Evolutionary conservation across 1,140 invertebrate genomes (phyloP), one percentile per base, ranked within the genome.

Genomic region (Hetaerina americana): DNA sequence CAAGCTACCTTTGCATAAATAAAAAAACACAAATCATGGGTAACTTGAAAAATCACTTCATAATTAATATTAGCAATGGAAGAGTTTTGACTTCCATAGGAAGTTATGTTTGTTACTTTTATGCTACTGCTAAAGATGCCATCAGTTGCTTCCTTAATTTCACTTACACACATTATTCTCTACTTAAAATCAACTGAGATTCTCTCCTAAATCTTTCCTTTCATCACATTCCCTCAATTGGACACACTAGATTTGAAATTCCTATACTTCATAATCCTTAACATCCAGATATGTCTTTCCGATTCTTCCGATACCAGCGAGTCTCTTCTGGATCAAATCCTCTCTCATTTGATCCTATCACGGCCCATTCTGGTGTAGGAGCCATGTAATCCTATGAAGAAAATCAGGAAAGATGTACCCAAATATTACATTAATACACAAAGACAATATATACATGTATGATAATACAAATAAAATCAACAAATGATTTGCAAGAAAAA

Each of bases 261-360:
- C n/a, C n/a, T n/a, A n/a, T n/a, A n/a, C n/a, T n/a, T n/a, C n/a
- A n/a, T n/a, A n/a, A n/a, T n/a, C 22, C 40, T 73, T 67, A 76
- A 57, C 76, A 77, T 18, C 76, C 76, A 70, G 70, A 74, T 18
- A 77, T 74, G 24, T 77, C 77, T 79, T 81, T 73, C 71, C 77
- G 28, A 27, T 75, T 76, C 70, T 87, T 87, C 66, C 85, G 77
- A 72, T 79, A 79, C 79, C 84, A 86, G 72, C 86, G 77, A 0
- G 79, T 85, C 76, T 88, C 86, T 24, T 75, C 75, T 3, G 87
- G 87, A 78, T 88, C 86, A 78, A 88, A 88, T 5, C 87, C 87
- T 76, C 79, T 78, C 76, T 88, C 86, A 27, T 73, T 75, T 3
- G 84, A 78, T 3, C 87, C 87, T 78, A 81, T 86, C 24, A 85